These are phyloP conservation scores for Galemys pyrenaicus DNA, from an alignment of 2,113 vertebrate species.

Conservation along the genomic window DNA sequence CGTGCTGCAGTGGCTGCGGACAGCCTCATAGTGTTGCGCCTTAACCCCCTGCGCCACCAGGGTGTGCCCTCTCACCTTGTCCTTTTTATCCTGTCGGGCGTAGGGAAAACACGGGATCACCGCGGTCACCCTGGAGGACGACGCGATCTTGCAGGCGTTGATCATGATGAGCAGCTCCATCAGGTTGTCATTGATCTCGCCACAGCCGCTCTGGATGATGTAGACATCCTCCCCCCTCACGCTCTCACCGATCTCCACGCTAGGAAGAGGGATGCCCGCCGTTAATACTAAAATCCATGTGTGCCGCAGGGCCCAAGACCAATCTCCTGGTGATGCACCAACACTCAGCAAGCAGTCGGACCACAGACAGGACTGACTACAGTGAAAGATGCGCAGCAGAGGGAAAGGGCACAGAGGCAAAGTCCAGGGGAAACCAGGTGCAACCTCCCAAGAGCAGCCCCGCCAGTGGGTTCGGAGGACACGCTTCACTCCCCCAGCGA, in stretches of 20 bases:
- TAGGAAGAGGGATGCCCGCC: constrained; percentile 60
- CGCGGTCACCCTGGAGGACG: constrained; percentile 89
- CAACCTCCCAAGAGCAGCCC: background rate
- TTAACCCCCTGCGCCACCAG: too few relatives aligned
- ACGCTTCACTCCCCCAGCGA: background rate
- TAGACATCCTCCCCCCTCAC: constrained; percentile 91
- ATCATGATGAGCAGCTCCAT: constrained; percentile 93
- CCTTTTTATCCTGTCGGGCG: constrained; percentile 91
- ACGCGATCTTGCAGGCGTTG: constrained; percentile 91
- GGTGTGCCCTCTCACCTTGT: constrained; percentile 91
- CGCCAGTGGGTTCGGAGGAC: background rate
- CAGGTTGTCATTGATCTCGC: constrained; percentile 91
- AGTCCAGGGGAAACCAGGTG: background rate
- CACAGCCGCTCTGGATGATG: constrained; percentile 90
- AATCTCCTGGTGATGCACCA: background rate
- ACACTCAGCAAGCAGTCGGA: background rate
- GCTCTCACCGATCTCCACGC: constrained; percentile 91
- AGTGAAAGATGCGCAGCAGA: background rate
- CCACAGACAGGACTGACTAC: background rate
- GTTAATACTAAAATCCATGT: background rate
- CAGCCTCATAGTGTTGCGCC: too few relatives aligned
- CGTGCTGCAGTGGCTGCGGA: too few relatives aligned
- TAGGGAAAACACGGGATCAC: constrained; percentile 91
- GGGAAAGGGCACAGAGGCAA: background rate
- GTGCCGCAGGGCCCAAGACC: background rate